These are phyloP conservation scores for Margarornis squamiger DNA, from an alignment of 2,797 vertebrate genomes.

Conservation along the genomic window DNA sequence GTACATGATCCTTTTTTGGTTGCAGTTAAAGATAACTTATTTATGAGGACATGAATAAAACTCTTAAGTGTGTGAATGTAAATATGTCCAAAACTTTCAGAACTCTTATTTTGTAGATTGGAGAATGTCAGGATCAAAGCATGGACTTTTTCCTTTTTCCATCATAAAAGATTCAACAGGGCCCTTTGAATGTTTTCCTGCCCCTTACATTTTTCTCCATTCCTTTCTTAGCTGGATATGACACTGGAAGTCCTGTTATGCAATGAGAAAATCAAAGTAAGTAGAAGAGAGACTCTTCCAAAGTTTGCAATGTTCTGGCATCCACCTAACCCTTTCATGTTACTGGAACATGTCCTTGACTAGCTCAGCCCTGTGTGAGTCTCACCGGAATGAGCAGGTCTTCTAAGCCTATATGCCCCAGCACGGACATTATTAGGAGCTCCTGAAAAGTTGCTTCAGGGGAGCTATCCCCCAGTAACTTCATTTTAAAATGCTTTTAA, in stretches of 20 bases:
- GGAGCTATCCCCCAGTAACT: not conserved
- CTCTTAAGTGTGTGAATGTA: not conserved
- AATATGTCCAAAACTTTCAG: slow-evolving; percentile 12
- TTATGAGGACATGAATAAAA: slow-evolving; percentile 6
- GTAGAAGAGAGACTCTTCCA: not conserved
- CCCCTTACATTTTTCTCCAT: not conserved
- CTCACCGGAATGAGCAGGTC: not conserved
- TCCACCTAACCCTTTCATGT: not conserved
- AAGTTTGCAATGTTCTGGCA: not conserved
- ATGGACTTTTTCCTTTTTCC: not conserved
- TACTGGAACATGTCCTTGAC: not conserved
- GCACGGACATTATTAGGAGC: not conserved
- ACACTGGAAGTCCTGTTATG: not conserved
- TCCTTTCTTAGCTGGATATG: not conserved
- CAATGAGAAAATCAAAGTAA: not conserved
- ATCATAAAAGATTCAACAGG: not conserved
- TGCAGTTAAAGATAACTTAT: slow-evolving; percentile 49
- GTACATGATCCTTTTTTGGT: slow-evolving; percentile 29
- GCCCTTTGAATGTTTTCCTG: not conserved
- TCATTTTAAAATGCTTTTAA: not conserved
- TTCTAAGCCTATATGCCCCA: not conserved
- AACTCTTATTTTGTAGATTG: not conserved
- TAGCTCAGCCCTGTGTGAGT: not conserved
- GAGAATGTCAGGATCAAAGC: not conserved
- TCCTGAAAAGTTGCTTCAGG: not conserved